Evolutionary conservation across 2,797 vertebrate species (phyloP).

Genomic region (Aeoliscus strigatus): DNA sequence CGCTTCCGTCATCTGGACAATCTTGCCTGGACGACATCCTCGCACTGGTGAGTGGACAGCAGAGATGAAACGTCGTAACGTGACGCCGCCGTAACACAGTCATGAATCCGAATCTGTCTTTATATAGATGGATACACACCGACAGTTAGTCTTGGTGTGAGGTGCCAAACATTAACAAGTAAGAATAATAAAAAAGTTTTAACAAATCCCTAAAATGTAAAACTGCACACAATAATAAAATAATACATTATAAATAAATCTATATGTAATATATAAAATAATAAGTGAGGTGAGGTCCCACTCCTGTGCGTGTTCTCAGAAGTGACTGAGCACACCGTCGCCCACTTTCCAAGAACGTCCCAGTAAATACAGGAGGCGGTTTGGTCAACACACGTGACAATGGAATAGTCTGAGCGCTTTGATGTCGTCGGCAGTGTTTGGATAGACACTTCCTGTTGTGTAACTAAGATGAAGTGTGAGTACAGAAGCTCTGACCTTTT

Average conservation of each 20-base stretch:
- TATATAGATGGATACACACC: too few species aligned
- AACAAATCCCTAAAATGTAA: too few species aligned
- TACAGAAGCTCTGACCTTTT: too few species aligned
- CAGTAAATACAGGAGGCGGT: slow-evolving; percentile 30
- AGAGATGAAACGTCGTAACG: rapidly evolving
- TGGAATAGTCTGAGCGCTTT: slow-evolving; percentile 13
- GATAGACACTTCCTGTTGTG: slow-evolving; percentile 41
- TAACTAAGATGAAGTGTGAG: slow-evolving; percentile 15
- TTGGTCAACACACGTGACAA: slow-evolving; percentile 30
- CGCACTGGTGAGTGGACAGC: slow-evolving; percentile 74
- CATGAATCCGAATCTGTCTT: too few species aligned
- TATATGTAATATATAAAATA: too few species aligned
- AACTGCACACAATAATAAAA: background rate
- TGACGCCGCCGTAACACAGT: too few species aligned
- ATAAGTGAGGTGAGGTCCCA: too few species aligned
- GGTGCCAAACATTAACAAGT: too few species aligned
- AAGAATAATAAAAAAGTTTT: too few species aligned
- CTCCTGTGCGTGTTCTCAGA: too few species aligned
- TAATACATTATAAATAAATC: too few species aligned
- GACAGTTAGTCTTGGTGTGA: too few species aligned
- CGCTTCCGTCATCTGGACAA: slow-evolving; percentile 97
- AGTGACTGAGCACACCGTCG: background rate
- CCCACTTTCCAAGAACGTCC: slow-evolving; percentile 7
- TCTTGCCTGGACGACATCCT: slow-evolving; percentile 98
- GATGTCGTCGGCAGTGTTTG: slow-evolving; percentile 27